Conservation (phyloP, 2,797 vertebrate genomes). For the Characodon lateralis region DNA sequence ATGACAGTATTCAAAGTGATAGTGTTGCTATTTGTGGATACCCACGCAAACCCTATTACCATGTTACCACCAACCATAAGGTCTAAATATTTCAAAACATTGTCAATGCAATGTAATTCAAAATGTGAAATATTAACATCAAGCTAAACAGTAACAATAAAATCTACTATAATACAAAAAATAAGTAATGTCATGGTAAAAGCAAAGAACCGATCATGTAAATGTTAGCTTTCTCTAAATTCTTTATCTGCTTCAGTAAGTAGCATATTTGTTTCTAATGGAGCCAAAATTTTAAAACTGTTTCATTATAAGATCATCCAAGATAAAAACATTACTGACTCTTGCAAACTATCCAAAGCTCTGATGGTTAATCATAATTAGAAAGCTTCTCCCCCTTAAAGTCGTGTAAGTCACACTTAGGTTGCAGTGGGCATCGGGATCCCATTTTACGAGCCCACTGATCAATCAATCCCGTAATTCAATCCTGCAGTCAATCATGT, state of each 20-base stretch:
- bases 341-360: neutral
- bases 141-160: neutral
- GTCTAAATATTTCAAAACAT: neutral
- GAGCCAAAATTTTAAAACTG: neutral
- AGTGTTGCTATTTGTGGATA: neutral
- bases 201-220: neutral
- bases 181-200: neutral
- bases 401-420: conserved; percentile 69
- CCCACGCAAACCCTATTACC: too few relatives aligned
- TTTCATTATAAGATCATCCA: neutral
- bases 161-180: neutral
- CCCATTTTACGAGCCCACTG: conserved; percentile 68
- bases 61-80: neutral
- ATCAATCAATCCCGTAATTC: conserved; percentile 74
- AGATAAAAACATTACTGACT: neutral
- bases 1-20: neutral
- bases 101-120: neutral
- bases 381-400: conserved; percentile 29
- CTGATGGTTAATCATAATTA: conserved; percentile 1
- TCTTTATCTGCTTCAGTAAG: neutral
- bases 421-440: conserved; percentile 69
- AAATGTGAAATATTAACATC: neutral
- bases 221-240: neutral
- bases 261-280: neutral
- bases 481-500: conserved; percentile 72